Conservation (phyloP, 2,113 vertebrate genomes). For the Mungos mungo region DNA sequence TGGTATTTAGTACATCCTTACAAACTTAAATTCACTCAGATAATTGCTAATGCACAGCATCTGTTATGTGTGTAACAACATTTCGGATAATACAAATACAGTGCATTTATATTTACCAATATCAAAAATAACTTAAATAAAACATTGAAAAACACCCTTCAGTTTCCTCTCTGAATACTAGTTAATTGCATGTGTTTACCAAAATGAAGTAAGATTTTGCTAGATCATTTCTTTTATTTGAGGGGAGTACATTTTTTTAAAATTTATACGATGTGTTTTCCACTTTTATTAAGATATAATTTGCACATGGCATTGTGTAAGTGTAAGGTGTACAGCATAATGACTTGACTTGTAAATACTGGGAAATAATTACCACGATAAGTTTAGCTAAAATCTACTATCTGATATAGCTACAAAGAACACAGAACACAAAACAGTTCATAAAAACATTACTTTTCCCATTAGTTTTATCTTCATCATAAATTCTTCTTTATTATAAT, state of each 20-base stretch:
- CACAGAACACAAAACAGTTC: not conserved
- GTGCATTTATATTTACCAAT: not conserved
- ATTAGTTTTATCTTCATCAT: not conserved
- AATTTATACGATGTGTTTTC: not conserved
- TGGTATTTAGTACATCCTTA: not conserved
- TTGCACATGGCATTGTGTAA: not conserved
- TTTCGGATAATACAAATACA: not conserved
- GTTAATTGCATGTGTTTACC: not conserved
- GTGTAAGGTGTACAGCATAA: not conserved
- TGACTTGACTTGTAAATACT: not conserved
- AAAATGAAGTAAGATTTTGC: not conserved
- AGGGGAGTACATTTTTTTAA: not conserved
- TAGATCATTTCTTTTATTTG: not conserved
- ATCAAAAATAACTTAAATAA: not conserved
- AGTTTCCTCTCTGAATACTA: not conserved
- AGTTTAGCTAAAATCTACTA: not conserved
- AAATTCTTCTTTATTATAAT: not conserved
- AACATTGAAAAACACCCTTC: not conserved
- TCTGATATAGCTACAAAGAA: not conserved
- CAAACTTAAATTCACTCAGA: not conserved
- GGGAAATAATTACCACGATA: not conserved
- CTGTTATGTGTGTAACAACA: not conserved
- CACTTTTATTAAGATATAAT: not conserved
- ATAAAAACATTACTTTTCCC: not conserved
- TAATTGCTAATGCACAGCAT: not conserved